Evolutionary conservation across 1,140 invertebrate species (phyloP), one percentile per base, ranked within the genome.

Genomic region (Solenopsis fugax): DNA sequence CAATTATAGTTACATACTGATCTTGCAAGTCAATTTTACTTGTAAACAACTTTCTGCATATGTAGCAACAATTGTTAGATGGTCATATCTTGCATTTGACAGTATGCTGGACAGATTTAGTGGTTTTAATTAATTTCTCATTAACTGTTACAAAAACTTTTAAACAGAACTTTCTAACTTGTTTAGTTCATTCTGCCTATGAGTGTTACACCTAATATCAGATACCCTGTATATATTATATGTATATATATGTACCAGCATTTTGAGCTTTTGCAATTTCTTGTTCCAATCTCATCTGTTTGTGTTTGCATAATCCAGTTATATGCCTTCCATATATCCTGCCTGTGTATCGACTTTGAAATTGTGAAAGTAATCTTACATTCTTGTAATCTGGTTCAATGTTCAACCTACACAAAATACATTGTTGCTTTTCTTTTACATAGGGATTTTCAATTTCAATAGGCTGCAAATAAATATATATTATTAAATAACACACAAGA

Each of bases 371-470:
- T 7, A 99, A 94, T 77, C 97, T 96, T 0, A 97, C 96, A 95
- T 99, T 99, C 94, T 99, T 99, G 92, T 99, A 99, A 95, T 99
- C 96, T 0, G 98, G 97, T 13, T 96, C 95, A 67, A 99, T 97
- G 41, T 98, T 96, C 84, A 98, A 95, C 95, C 97, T 97, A 95
- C 99, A 99, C n/a, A 99, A 94, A 88, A 99, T 96, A 92, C 99
- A 99, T 91, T 96, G 93, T 13, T 94, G 95, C 80, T 95, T 96
- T 85, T 97, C 97, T 92, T 97, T 97, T 92, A 97, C 95, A 91
- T 96, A 99, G 0, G 99, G 99, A 96, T 99, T 99, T 67, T 92
- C 45, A 85, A 96, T 94, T 92, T 98, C 96, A 72, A 97, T 94
- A 0, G 97, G 97, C 84, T 95, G n/a, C 16, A 89, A 89, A 78